Base-by-base conservation (phyloP, 2,888 invertebrate species). In the Morpho helenor region DNA sequence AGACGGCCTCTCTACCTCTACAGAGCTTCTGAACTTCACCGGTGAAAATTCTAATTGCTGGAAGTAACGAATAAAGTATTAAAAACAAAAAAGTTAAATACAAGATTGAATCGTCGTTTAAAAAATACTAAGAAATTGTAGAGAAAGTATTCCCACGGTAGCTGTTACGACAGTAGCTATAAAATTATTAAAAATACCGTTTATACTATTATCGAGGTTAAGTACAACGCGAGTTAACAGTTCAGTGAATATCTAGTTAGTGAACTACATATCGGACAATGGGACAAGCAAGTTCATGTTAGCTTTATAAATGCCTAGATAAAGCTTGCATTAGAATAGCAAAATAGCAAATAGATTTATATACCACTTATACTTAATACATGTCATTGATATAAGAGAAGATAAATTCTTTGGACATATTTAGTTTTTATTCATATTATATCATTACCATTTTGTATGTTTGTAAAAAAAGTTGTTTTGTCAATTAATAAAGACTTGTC, bases 1-100 rank as follows among this genome's bases (percentile, higher is more conserved):
- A 71, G 98, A 98, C 8, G 99, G 99, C 57, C 96, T 94, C 84
- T 98, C 98, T 69, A 98, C 97, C 89, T 98, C 98, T 57, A 99
- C 93, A 50, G 94, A 92, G 77, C 96, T 96, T 64, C 93, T 92
- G 81, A 97, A 97, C 82, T 95, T 95, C 68, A 94, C 92, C 51
- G 97, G 95, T 71, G 94, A 93, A 82, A 97, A 97, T 61, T 93
- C 91, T 70, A 91, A 85, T 88, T 94, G 95, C 93, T 95, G 84
- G 62, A 84, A 87, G 58, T 8, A 58, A 61, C 67, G 66, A 52
- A 64, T 31, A 31, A 31, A 31, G 31, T 31, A 5, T 31, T 31
- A 56, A 7, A 45, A 50, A 48, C 50, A 52, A 56, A 49, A 52
- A 52, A 16, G 16, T 16, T 1, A 2, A 16, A 31, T 49, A 23